These are phyloP conservation scores for Poeciliopsis infans DNA, from an alignment of 2,797 vertebrate species.

Conservation along the genomic window DNA sequence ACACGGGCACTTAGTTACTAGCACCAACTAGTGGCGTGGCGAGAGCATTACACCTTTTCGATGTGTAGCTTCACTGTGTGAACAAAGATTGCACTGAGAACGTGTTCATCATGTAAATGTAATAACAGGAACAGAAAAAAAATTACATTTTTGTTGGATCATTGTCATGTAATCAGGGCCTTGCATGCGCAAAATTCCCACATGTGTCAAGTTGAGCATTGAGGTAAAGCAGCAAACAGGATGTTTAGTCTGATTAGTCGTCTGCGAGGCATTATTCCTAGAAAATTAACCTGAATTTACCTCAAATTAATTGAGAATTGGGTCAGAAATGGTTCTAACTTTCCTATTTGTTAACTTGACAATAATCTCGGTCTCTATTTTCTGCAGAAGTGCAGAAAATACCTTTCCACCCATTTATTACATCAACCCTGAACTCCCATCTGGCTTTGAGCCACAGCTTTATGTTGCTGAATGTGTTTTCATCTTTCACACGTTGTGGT, in stretches of 20 bases:
- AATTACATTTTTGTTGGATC: too few relatives aligned
- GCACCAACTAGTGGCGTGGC: too few relatives aligned
- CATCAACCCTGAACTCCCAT: slow-evolving; percentile 6
- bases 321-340: not conserved
- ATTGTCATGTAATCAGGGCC: too few relatives aligned
- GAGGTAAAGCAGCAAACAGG: not conserved
- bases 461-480: slow-evolving; percentile 25
- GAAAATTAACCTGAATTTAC: not conserved
- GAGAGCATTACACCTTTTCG: too few relatives aligned
- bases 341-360: not conserved
- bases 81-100: too few relatives aligned
- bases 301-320: not conserved
- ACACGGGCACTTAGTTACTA: too few relatives aligned
- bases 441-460: not conserved
- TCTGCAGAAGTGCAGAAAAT: not conserved
- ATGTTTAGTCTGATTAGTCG: not conserved
- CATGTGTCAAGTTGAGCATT: too few relatives aligned
- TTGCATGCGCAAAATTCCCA: too few relatives aligned
- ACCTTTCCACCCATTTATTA: not conserved
- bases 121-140: too few relatives aligned
- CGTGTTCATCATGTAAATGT: too few relatives aligned
- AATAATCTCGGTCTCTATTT: not conserved
- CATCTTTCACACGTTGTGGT: slow-evolving; percentile 8
- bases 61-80: too few relatives aligned
- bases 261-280: not conserved